Evolutionary conservation across 1,140 invertebrate species (phyloP), one percentile per base, ranked within the genome.

Genomic region (Camponotus floridanus): DNA sequence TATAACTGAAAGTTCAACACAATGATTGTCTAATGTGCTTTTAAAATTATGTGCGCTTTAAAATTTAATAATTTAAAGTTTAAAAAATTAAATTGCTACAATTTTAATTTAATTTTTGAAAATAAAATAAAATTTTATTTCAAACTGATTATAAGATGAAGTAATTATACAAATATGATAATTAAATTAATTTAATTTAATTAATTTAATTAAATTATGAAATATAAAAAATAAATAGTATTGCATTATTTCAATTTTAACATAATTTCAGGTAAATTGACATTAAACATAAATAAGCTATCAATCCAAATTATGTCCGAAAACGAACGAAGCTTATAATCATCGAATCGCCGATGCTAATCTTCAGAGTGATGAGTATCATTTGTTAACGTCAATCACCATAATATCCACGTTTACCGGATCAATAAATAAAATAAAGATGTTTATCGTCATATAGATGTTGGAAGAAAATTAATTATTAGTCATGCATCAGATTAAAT

Each of bases 351-450:
- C 79, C 57, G 81, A 87, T 83, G 67, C 73, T 86, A 88, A 91
- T 91, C 88, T 81, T n/a, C 73, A 73, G 59, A 86, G 79, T 76
- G 85, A 90, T 88, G 88, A 76, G 71, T 86, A 88, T 87, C 88
- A 90, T 88, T 88, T 89, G 79, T 91, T 87, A 89, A 85, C 31
- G 85, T 73, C 64, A 48, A 81, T 85, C 70, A 80, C 15, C 42
- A 45, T 36, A 18, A 33, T n/a, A 74, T 21, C 21, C 48, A 42
- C 84, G 51, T 76, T 74, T 57, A 36, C 13, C 51, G 42, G 78
- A 36, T 21, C 57, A 36, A 33, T 76, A 65, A 87, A 87, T 81
- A 84, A 87, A 84, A 89, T 86, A 86, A 91, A 89, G 73, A 76
- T 83, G 33, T 80, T 26, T 51, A 15, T 45, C 8, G 31, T 76